Evolutionary conservation across 2,888 invertebrate species (phyloP).

Genomic region (Fragum whitleyi): DNA sequence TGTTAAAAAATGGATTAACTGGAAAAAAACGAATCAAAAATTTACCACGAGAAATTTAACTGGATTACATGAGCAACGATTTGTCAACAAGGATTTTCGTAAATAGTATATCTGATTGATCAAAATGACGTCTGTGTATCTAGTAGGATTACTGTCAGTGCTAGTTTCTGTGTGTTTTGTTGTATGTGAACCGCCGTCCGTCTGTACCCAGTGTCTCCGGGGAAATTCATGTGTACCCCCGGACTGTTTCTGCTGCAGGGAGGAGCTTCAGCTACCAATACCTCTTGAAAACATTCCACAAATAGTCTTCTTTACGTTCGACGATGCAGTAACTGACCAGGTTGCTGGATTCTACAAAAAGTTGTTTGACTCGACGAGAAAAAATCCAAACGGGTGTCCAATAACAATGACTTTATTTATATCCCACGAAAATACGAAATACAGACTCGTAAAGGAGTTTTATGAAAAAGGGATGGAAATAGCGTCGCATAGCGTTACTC

Average conservation of each 20-base stretch:
- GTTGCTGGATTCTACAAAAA: constrained; percentile 65
- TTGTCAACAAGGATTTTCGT: too few relatives aligned
- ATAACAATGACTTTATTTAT: constrained; percentile 98
- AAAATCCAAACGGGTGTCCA: constrained; percentile 89
- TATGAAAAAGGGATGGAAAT: constrained; percentile 78
- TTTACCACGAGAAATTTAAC: too few relatives aligned
- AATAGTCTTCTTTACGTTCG: constrained; percentile 80
- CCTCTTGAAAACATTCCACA: constrained; percentile 74
- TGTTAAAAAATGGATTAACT: too few relatives aligned
- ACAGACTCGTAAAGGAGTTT: constrained; percentile 90
- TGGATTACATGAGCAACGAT: too few relatives aligned
- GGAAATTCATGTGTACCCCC: constrained; percentile 70
- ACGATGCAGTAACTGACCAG: constrained; percentile 78
- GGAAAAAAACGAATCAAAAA: too few relatives aligned
- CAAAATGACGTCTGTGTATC: not conserved
- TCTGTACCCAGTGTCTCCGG: constrained; percentile 57
- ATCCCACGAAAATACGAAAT: constrained; percentile 99
- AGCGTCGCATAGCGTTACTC: constrained; percentile 78
- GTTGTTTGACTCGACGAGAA: constrained; percentile 72
- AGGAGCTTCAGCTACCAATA: constrained; percentile 58
- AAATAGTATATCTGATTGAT: too few relatives aligned
- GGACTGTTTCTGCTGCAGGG: constrained; percentile 73
- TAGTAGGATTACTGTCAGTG: constrained; percentile 12
- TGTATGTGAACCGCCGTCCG: constrained; percentile 28
- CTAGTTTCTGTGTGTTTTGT: not conserved